These are phyloP conservation scores for Ips nitidus DNA, from an alignment of 1,140 invertebrate genomes.

Conservation along the genomic window DNA sequence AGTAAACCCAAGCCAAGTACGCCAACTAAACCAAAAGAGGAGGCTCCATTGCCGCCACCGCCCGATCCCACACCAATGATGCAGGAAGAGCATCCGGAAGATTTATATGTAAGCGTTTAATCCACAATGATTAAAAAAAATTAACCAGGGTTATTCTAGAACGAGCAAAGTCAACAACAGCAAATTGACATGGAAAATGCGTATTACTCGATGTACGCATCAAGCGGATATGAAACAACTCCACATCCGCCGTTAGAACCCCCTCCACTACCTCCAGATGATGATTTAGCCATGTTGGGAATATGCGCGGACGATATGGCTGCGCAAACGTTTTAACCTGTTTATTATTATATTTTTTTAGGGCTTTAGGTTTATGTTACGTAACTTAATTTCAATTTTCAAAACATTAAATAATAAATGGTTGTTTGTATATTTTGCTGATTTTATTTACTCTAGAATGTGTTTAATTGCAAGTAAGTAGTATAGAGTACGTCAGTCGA, in stretches of 20 bases:
- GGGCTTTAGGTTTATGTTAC: background rate
- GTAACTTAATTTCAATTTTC: too few species aligned
- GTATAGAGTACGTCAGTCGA: too few species aligned
- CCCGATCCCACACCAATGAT: constrained; percentile 19
- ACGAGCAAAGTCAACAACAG: too few species aligned
- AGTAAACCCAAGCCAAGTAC: constrained; percentile 34
- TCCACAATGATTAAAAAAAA: constrained; percentile 10
- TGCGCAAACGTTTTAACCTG: constrained; percentile 54
- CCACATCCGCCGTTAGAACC: constrained; percentile 47
- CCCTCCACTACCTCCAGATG: constrained; percentile 52
- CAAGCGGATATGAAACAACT: constrained; percentile 35
- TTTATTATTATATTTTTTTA: constrained; percentile 18
- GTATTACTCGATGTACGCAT: constrained; percentile 33
- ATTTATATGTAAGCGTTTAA: background rate
- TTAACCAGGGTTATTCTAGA: too few species aligned
- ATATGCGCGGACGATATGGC: constrained; percentile 70
- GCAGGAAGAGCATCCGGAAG: background rate
- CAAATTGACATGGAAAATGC: constrained; percentile 5
- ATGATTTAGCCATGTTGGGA: constrained; percentile 69
- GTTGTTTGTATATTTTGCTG: too few species aligned
- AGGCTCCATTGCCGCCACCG: constrained; percentile 17
- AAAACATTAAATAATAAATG: too few species aligned
- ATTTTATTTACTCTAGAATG: too few species aligned
- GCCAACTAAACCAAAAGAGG: constrained; percentile 13
- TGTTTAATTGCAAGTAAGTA: too few species aligned